phyloP scores from a whole-genome alignment of 2,888 invertebrate species.

The Oscheius sp. region DNA sequence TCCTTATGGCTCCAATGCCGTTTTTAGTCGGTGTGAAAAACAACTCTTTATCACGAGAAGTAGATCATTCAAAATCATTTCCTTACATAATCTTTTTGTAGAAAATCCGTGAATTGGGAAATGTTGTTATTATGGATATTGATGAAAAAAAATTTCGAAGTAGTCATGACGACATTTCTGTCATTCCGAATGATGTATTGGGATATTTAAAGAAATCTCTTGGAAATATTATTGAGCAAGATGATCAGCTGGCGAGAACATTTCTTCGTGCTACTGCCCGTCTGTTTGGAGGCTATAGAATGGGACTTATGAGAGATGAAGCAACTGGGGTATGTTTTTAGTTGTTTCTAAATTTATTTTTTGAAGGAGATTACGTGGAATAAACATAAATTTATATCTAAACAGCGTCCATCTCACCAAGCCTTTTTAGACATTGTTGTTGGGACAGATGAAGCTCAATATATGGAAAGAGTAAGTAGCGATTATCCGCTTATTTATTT shows the following conservation, averaged over 20 bases:
- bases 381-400: slow-evolving; percentile 44
- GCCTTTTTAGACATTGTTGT: slow-evolving; percentile 47
- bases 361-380: slow-evolving; percentile 42
- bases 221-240: slow-evolving; percentile 79
- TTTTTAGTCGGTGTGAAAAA: slow-evolving; percentile 94
- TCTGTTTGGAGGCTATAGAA: slow-evolving; percentile 89
- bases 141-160: slow-evolving; percentile 86
- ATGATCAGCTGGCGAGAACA: slow-evolving; percentile 90
- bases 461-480: slow-evolving; percentile 55
- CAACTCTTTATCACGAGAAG: too few relatives aligned
- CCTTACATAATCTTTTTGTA: background rate
- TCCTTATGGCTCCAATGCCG: slow-evolving; percentile 88
- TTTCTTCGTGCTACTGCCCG: slow-evolving; percentile 90
- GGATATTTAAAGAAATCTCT: slow-evolving; percentile 81
- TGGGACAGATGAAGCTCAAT: slow-evolving; percentile 63
- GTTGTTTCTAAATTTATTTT: background rate
- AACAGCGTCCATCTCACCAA: slow-evolving; percentile 42
- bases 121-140: slow-evolving; percentile 91
- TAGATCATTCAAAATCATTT: background rate
- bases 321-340: slow-evolving; percentile 22
- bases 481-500: background rate
- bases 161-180: slow-evolving; percentile 88
- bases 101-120: slow-evolving; percentile 80
- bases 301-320: slow-evolving; percentile 45
- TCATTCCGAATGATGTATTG: slow-evolving; percentile 78